Conservation (phyloP, 2,888 invertebrate species). For the Eumacrocentrus americanus region DNA sequence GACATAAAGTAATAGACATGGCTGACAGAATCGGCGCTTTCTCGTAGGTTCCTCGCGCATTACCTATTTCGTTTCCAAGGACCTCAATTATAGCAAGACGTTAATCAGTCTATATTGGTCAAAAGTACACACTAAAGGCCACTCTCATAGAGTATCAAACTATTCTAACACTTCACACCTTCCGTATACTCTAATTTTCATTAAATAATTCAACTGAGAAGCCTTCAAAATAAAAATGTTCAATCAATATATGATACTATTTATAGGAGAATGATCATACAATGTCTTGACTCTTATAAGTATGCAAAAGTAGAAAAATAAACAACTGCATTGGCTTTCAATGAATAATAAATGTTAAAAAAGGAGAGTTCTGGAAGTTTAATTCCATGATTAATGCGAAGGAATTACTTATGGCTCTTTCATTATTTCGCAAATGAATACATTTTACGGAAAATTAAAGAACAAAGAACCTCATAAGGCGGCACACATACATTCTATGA, state of each 20-base stretch:
- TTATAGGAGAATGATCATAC: background rate
- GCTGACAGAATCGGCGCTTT: background rate
- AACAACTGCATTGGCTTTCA: conserved; percentile 17
- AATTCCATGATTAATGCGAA: background rate
- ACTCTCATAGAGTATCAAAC: background rate
- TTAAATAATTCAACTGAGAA: background rate
- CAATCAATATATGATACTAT: background rate
- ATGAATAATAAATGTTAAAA: conserved; percentile 7
- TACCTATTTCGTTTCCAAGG: background rate
- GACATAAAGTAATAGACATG: background rate
- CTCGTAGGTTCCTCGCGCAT: background rate
- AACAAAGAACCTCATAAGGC: conserved; percentile 25
- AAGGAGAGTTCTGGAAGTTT: background rate
- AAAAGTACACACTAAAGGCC: background rate
- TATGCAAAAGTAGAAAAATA: conserved; percentile 30
- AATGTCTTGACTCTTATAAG: conserved; percentile 1
- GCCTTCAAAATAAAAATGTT: background rate
- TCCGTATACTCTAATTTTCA: background rate
- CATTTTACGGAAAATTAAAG: background rate
- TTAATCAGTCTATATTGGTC: background rate
- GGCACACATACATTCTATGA: conserved; percentile 43
- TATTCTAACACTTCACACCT: background rate
- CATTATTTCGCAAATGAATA: background rate
- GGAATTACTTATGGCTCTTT: background rate
- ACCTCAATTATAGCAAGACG: background rate